phyloP scores from a whole-genome alignment of 2,888 invertebrate species.

The Cantharis rufa region DNA sequence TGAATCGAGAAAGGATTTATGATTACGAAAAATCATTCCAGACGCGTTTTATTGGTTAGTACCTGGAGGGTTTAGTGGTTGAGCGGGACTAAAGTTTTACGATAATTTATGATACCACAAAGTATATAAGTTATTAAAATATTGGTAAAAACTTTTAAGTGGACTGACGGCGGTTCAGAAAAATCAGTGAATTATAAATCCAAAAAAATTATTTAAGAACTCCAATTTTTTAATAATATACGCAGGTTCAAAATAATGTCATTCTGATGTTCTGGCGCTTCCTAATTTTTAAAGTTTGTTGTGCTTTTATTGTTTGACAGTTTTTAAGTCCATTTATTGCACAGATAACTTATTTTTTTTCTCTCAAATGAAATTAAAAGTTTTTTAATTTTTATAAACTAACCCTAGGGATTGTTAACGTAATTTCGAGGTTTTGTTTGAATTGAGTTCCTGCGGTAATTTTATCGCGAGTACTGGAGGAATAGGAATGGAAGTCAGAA shows the following conservation, averaged over 20 bases:
- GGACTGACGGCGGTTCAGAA: slow-evolving; percentile 4
- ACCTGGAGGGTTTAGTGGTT: not conserved
- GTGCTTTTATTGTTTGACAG: not conserved
- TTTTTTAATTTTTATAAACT: not conserved
- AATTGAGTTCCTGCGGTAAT: not conserved
- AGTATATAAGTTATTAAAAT: slow-evolving; percentile 13
- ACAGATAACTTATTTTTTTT: not conserved
- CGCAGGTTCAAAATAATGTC: not conserved
- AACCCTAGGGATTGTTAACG: not conserved
- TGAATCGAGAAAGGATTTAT: slow-evolving; percentile 8
- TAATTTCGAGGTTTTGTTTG: not conserved
- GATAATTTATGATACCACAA: slow-evolving; percentile 7
- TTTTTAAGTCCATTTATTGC: not conserved
- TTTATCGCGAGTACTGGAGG: not conserved
- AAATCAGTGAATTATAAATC: slow-evolving; percentile 8
- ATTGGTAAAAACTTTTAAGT: slow-evolving; percentile 12
- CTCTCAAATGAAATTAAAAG: not conserved
- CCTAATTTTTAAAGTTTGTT: not conserved
- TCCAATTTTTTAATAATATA: not conserved
- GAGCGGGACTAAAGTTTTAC: not conserved
- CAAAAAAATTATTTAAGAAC: slow-evolving; percentile 1
- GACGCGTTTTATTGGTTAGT: slow-evolving; percentile 3
- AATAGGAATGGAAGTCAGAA: not conserved
- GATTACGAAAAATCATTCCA: slow-evolving; percentile 11
- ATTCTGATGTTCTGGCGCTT: not conserved